Percentiles rank a stretch among this genome's conserved stretches.
Conservation (phyloP, 2,888 invertebrate species). For the Apoderus coryli region DNA sequence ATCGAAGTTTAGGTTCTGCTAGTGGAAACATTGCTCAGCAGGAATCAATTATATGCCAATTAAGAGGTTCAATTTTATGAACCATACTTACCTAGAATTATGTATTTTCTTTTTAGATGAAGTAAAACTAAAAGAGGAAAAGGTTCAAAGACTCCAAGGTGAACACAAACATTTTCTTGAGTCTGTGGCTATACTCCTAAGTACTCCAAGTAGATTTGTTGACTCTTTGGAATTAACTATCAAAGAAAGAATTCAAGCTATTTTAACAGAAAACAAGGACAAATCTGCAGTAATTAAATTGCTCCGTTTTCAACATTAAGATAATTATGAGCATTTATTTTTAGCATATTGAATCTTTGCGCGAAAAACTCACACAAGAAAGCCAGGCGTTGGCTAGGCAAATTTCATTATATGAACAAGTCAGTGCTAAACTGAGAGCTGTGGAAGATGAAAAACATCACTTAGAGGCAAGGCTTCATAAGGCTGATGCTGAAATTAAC, state of each 20-base stretch:
- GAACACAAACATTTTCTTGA: constrained; percentile 57
- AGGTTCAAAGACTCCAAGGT: constrained; percentile 47
- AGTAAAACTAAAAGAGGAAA: constrained; percentile 52
- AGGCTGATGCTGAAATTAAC: constrained; percentile 65
- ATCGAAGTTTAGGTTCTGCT: constrained; percentile 49
- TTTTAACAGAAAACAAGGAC: constrained; percentile 63
- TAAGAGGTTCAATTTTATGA: constrained; percentile 43
- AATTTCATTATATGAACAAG: constrained; percentile 50
- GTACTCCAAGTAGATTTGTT: constrained; percentile 55
- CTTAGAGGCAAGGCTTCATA: constrained; percentile 60
- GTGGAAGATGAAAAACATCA: constrained; percentile 64
- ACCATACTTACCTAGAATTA: not conserved
- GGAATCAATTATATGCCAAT: constrained; percentile 49
- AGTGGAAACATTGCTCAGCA: constrained; percentile 55
- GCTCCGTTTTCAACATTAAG: constrained; percentile 19
- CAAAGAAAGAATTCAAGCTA: constrained; percentile 64
- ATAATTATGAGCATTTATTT: constrained; percentile 10
- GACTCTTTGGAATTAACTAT: constrained; percentile 67
- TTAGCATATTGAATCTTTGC: constrained; percentile 61
- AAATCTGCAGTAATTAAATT: constrained; percentile 45
- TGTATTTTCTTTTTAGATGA: constrained; percentile 39
- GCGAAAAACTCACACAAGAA: constrained; percentile 59
- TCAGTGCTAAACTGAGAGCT: constrained; percentile 45
- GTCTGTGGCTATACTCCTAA: constrained; percentile 53
- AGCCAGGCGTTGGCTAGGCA: constrained; percentile 56